Percentiles rank a stretch among this genome's conserved stretches.
Evolutionary conservation across 2,888 invertebrate species (phyloP).

Genomic region (Lamellibrachia satsuma): DNA sequence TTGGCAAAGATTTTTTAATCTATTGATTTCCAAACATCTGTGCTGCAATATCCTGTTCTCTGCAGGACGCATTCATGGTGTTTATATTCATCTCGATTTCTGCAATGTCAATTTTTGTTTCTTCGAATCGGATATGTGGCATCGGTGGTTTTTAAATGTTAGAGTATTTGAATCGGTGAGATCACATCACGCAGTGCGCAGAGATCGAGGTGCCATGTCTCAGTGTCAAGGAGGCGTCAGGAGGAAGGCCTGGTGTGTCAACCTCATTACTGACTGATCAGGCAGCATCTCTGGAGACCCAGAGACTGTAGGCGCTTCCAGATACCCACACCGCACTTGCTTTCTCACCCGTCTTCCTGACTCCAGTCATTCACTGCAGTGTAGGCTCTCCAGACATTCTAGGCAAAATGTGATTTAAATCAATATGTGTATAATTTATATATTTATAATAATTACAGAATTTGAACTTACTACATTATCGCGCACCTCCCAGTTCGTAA

Average conservation of each 20-base stretch:
- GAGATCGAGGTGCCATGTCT: neutral
- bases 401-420: neutral
- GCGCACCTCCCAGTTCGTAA: no score
- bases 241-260: neutral
- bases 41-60: slow-evolving; percentile 5
- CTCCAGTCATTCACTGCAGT: neutral
- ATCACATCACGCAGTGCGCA: neutral
- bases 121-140: neutral
- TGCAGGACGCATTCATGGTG: neutral
- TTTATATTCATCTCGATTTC: neutral
- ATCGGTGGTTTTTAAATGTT: neutral
- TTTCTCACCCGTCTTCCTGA: neutral
- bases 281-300: neutral
- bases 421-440: no score
- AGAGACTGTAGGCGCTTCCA: neutral
- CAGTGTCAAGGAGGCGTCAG: neutral
- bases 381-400: neutral
- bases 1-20: neutral
- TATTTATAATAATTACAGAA: no score
- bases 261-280: neutral
- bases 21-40: slow-evolving; percentile 1
- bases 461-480: no score
- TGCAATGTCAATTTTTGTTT: neutral
- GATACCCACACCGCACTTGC: neutral
- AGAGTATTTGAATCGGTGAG: neutral